These are phyloP conservation scores for Oryzias dopingdopingensis DNA, from an alignment of 2,797 vertebrate species.

Conservation along the genomic window DNA sequence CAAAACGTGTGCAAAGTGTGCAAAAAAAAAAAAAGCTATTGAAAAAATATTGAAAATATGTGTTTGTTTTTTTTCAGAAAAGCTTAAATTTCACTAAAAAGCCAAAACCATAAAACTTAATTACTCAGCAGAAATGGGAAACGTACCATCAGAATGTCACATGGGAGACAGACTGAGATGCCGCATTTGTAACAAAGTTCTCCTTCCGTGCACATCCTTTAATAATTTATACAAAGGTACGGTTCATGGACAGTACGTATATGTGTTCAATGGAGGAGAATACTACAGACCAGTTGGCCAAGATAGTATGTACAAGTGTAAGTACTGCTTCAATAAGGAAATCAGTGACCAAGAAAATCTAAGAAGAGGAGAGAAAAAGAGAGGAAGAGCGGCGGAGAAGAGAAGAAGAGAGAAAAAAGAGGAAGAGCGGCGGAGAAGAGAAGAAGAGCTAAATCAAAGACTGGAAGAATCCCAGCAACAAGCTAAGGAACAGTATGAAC, in stretches of 20 bases:
- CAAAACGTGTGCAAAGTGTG: too few species aligned
- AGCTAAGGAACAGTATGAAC: constrained; percentile 16
- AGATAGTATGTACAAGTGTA: neutral
- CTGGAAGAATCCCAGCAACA: constrained; percentile 6
- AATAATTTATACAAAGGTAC: neutral
- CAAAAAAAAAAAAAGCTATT: too few species aligned
- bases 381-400: neutral
- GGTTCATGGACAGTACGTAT: neutral
- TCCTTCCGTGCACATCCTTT: neutral
- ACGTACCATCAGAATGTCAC: constrained; percentile 1
- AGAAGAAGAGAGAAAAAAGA: neutral
- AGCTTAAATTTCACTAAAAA: neutral
- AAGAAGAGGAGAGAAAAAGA: neutral
- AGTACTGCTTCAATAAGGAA: constrained; percentile 7
- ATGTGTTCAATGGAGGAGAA: constrained; percentile 7
- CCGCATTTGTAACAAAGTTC: neutral
- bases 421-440: neutral
- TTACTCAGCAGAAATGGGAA: neutral
- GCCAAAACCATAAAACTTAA: neutral
- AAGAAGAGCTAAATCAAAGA: constrained; percentile 15
- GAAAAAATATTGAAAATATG: too few species aligned
- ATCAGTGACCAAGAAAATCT: constrained; percentile 5
- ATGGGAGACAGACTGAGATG: constrained; percentile 2
- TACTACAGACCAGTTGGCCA: constrained; percentile 8
- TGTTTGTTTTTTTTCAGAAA: neutral